Conservation (phyloP, 1,140 invertebrate genomes). For the Drosophila paulistorum region DNA sequence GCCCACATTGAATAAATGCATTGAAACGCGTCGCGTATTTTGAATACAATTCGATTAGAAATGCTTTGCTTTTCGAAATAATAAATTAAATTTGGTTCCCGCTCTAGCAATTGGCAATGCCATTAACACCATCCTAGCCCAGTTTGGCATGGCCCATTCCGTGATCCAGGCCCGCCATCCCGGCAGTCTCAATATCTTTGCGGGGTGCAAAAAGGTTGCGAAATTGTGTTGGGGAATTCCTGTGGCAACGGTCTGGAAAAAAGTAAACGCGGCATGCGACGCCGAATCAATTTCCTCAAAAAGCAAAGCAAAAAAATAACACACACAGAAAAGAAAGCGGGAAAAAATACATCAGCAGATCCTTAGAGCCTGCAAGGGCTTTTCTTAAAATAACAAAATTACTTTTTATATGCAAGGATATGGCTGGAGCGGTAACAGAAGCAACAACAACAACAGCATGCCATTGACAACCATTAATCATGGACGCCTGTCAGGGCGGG, state of each 20-base stretch:
- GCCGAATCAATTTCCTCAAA: constrained; percentile 75
- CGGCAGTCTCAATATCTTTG: constrained; percentile 21
- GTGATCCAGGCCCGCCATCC: background rate
- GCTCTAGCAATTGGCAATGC: constrained; percentile 60
- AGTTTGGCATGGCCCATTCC: constrained; percentile 13
- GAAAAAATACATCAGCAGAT: constrained; percentile 22
- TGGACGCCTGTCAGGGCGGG: constrained; percentile 81
- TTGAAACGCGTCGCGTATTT: constrained; percentile 63
- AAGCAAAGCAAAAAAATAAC: constrained; percentile 12
- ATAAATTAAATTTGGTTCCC: constrained; percentile 75
- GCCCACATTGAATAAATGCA: constrained; percentile 1
- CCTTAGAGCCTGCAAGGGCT: constrained; percentile 56
- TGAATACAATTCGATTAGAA: constrained; percentile 80
- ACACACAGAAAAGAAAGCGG: background rate
- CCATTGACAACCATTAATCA: constrained; percentile 83
- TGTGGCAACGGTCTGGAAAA: constrained; percentile 71
- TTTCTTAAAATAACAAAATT: constrained; percentile 83
- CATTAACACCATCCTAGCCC: constrained; percentile 66
- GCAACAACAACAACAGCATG: constrained; percentile 56
- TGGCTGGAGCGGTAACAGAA: constrained; percentile 6
- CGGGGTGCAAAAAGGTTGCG: constrained; percentile 76
- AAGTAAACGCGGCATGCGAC: constrained; percentile 50
- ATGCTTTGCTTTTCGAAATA: constrained; percentile 80
- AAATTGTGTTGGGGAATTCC: constrained; percentile 79
- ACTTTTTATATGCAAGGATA: constrained; percentile 71